phyloP scores from a whole-genome alignment of 1,140 invertebrate species.

The Drosophila ananassae region DNA sequence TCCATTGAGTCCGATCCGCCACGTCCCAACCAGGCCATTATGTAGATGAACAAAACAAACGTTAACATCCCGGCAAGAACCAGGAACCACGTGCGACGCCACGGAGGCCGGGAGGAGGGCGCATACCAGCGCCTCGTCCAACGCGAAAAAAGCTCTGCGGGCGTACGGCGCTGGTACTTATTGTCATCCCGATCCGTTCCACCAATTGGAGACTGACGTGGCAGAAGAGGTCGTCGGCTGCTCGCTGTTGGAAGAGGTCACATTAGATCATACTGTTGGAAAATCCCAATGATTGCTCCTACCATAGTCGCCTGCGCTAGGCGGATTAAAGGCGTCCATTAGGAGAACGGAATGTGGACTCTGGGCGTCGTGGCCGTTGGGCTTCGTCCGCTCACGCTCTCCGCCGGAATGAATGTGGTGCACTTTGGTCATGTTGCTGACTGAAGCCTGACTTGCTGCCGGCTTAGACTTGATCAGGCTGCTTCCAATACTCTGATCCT shows the following conservation, averaged over 20 bases:
- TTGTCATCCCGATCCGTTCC: conserved; percentile 82
- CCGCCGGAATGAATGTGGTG: conserved; percentile 66
- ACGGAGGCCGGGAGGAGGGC: conserved; percentile 81
- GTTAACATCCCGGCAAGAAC: conserved; percentile 70
- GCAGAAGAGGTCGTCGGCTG: conserved; percentile 73
- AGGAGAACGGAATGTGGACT: conserved; percentile 83
- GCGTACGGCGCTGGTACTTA: conserved; percentile 81
- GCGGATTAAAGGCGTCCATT: conserved; percentile 83
- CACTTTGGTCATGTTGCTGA: conserved; percentile 80
- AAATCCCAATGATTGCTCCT: neutral
- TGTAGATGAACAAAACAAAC: conserved; percentile 76
- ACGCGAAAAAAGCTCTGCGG: conserved; percentile 80
- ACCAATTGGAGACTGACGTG: conserved; percentile 79
- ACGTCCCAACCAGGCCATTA: conserved; percentile 79
- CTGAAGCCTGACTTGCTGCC: conserved; percentile 32
- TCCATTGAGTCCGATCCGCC: conserved; percentile 59
- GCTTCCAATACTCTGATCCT: conserved; percentile 53
- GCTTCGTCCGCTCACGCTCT: conserved; percentile 71
- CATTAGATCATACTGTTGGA: neutral
- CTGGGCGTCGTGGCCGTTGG: conserved; percentile 56
- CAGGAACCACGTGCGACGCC: conserved; percentile 82
- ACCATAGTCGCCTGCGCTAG: conserved; percentile 72
- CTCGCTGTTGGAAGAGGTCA: conserved; percentile 47
- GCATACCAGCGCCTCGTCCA: conserved; percentile 83
- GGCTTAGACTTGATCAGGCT: conserved; percentile 52